phyloP scores from a whole-genome alignment of 2,888 invertebrate species.

The Cheilosia vulpina region DNA sequence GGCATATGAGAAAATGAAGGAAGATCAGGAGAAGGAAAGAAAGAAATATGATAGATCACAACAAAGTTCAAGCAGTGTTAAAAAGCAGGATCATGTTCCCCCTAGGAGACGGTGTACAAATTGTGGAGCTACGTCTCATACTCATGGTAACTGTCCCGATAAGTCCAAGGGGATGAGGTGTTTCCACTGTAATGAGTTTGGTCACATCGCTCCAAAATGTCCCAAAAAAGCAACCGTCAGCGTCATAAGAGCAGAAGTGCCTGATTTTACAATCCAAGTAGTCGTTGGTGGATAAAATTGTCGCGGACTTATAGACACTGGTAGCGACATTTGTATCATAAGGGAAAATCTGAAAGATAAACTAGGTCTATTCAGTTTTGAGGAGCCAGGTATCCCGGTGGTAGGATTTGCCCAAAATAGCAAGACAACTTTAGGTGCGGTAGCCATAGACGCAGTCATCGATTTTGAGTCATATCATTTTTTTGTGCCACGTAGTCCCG shows the following conservation, averaged over 20 bases:
- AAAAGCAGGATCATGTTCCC: neutral
- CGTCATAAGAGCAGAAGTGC: neutral
- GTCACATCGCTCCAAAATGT: conserved; percentile 33
- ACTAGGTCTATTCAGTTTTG: conserved; percentile 9
- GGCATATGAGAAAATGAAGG: conserved; percentile 31
- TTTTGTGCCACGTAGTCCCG: conserved; percentile 14
- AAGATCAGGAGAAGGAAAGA: conserved; percentile 22
- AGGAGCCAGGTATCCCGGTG: conserved; percentile 16
- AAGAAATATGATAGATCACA: neutral
- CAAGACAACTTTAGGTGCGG: conserved; percentile 12
- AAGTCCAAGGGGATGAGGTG: conserved; percentile 24
- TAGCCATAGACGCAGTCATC: neutral
- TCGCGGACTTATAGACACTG: conserved; percentile 11
- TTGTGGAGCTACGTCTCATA: conserved; percentile 16
- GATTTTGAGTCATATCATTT: conserved; percentile 8
- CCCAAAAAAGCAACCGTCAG: neutral
- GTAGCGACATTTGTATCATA: conserved; percentile 1
- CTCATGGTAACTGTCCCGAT: conserved; percentile 28
- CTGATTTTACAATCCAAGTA: conserved; percentile 8
- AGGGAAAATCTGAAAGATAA: conserved; percentile 6
- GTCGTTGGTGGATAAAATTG: conserved; percentile 11
- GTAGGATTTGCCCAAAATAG: conserved; percentile 28
- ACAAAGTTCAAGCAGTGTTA: neutral
- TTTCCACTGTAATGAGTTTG: conserved; percentile 44
- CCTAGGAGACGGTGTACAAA: conserved; percentile 34